phyloP scores from a whole-genome alignment of 2,113 vertebrate species.

The Oryzias melastigma region DNA sequence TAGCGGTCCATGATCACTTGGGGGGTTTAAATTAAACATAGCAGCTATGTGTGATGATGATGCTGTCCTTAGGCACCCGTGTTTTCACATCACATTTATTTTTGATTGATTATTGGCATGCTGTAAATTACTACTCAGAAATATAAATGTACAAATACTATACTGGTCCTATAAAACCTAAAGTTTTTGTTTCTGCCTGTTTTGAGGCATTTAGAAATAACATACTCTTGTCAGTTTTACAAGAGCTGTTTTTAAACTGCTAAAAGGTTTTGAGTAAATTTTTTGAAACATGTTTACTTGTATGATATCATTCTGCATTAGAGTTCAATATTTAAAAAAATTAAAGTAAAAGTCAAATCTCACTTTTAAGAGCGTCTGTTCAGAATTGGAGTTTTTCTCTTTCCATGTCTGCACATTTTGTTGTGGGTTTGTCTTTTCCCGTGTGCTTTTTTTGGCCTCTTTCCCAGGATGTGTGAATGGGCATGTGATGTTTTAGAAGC shows the following conservation, averaged over 20 bases:
- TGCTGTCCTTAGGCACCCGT: background rate
- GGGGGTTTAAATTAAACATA: slow-evolving; percentile 7
- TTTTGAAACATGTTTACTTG: too few relatives aligned
- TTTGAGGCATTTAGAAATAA: background rate
- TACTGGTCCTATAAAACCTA: background rate
- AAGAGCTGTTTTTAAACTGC: background rate
- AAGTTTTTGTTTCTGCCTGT: background rate
- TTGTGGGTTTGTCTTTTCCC: background rate
- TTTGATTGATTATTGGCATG: background rate
- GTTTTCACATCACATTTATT: background rate
- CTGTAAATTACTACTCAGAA: background rate
- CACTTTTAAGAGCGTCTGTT: slow-evolving; percentile 10
- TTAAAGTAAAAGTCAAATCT: slow-evolving; percentile 16
- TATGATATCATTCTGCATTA: background rate
- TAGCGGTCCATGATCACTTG: slow-evolving; percentile 11
- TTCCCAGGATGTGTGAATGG: slow-evolving; percentile 51
- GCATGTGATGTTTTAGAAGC: slow-evolving; percentile 56
- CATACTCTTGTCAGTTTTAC: too few relatives aligned
- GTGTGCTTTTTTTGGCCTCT: slow-evolving; percentile 1
- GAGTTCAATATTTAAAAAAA: background rate
- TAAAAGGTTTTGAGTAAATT: background rate
- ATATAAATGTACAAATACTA: background rate
- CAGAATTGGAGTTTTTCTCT: background rate
- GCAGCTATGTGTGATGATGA: background rate
- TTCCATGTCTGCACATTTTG: background rate